Base-by-base conservation (phyloP, 92 coral and sea anemone genomes). In the Siderastrea siderea region DNA sequence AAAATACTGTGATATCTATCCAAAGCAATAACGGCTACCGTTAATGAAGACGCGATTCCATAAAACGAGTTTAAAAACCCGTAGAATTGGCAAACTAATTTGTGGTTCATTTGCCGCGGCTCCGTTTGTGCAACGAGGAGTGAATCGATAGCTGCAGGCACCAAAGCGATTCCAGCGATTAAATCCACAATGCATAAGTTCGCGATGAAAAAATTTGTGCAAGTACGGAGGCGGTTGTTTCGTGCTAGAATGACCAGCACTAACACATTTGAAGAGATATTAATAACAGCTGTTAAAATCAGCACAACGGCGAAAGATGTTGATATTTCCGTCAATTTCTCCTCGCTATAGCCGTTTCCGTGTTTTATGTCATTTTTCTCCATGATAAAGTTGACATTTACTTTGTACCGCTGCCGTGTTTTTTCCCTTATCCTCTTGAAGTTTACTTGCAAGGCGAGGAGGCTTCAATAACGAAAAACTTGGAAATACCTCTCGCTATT, bases 1-100 rank as follows among this genome's bases (percentile, higher is more conserved):
- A 98, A 93, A 17, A 98, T 98, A 7, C 98, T 92, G 78, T 95
- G 98, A 61, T 98, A 98, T 7, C 99, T 92, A 84, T 98, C 99
- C 64, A 92, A 78, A 19, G 98, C 98, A 62, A 98, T 98, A 2
- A 92, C 76, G 2, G 98, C 99, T 15, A 95, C 95, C 19, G 98
- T 92, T 51, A 98, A 87, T 45, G 99, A 96, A 2, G 98, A 81
- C 0, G 98, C 94, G 44, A 93, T 91, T 8, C 98, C 93, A 66
- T 94, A 98, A 51, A 93, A 58, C 6, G 99, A 93, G 85, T 95
- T 94, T 16, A 96, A 75, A 81, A 98, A 98, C 8, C 94, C 99
- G 47, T 92, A 81, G 60, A 94, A 87, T 43, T 83, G 84, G 62
- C 99, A 98, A 13, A 94, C 72, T 45, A 50, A 48, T 6, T 88